Evolutionary conservation across 1,140 invertebrate species (phyloP), one percentile per base, ranked within the genome.

Genomic region (Rhizoglyphus robini): DNA sequence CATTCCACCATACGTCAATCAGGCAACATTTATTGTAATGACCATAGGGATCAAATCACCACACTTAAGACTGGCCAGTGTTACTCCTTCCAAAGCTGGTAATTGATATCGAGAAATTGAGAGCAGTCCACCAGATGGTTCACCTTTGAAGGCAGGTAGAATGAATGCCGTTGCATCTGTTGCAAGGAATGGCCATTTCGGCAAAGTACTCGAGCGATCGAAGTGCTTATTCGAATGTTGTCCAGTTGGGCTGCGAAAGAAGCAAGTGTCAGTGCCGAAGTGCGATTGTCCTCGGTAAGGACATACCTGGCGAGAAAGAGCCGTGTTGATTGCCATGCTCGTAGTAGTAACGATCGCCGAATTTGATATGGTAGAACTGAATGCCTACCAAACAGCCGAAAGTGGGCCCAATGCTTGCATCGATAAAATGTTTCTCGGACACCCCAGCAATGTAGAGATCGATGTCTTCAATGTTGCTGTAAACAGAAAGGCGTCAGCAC

Each of bases 301-400:
- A n/a, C n/a, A 2, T 65, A 66, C 64, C 41, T 51, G 59, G 31
- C 20, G 58, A 51, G 27, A 68, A 65, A 32, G 67, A 68, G n/a
- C 67, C 67, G n/a, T 23, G n/a, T 46, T 68, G 67, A 54, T 76
- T 75, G n/a, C 67, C 70, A 47, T 70, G 67, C 62, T 75, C 72
- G 46, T 75, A 76, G 65, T 69, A 76, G 65, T 72, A 85, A 79
- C 85, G 83, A 76, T 99, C 96, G 0, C 92, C 95, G 74, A 89
- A 84, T 66, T 94, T 79, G 13, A 96, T 79, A 25, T 88, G 79
- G 63, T 63, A 54, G 36, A 79, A 77, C 67, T 82, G 80, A 67
- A 79, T 78, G 0, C 73, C 75, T 23, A 75, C 36, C 30, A 78
- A 68, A 63, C 74, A 77, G 8, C 70, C 69, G 66, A 74, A 73